Evolutionary conservation across 1,140 invertebrate genomes (phyloP), one percentile per base, ranked within the genome.

Genomic region (Tyrophagus putrescentiae): DNA sequence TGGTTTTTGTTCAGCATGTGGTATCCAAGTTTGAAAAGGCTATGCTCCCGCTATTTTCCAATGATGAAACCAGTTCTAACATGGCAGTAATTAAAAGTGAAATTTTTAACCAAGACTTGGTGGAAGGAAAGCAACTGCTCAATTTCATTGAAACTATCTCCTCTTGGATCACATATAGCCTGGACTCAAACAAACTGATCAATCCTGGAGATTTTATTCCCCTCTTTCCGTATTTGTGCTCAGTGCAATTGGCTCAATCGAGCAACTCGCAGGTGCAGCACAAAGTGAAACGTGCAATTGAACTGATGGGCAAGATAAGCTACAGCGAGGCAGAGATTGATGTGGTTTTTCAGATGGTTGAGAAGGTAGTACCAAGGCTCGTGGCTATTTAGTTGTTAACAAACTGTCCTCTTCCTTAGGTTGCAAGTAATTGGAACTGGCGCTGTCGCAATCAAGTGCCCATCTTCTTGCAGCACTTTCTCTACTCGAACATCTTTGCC

Each of bases 401-500:
- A 50, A 16, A 36, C 39, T 32, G 32, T 25, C n/a, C 39, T 32
- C 25, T 54, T 31, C 13, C 2, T 31, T 3, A 54, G 52, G 13
- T 54, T 18, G 16, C 52, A 2, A 2, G 3, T 1, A 54, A 54
- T 54, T 54, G 52, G 52, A 88, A 84, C 6, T 93, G 88, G 88
- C 85, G 82, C 64, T 80, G 83, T 0, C 75, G 85, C 45, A 76
- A 78, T 0, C 77, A 81, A 11, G 77, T 80, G 60, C 72, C 90
- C 1, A 78, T 82, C 52, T 87, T 86, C 67, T 73, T 91, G 6
- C 83, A 90, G 72, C 81, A 83, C 21, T 69, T 86, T 56, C 78
- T 88, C 6, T 91, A 92, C 72, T 80, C 86, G 64, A 92, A 91
- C 66, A 81, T 91, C 73, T 81, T 85, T 18, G 75, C 76, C 60